Base-by-base conservation (phyloP, 1,140 invertebrate genomes). In the Rhysida immarginata region DNA sequence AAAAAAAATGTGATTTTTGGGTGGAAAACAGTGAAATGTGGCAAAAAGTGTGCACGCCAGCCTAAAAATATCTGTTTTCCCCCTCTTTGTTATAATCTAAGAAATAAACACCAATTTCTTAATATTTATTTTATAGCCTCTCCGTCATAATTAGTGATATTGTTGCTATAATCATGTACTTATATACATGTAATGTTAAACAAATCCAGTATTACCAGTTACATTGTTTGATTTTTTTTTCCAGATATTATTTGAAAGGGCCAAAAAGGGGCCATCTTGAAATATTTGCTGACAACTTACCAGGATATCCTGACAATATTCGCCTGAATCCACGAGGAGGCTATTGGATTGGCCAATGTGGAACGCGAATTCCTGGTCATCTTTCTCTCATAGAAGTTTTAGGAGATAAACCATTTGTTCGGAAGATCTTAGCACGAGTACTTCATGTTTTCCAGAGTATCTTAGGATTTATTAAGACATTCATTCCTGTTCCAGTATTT, bases 251-350 rank as follows among this genome's bases (percentile, higher is more conserved):
- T 67, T 66, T 90, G 46, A 78, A 78, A 67, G 82, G 88, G 16
- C 71, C 77, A 1, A 85, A 84, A 57, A 77, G 78, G 61, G 85
- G 85, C n/a, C 74, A 75, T 56, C 65, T 67, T 1, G 86, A 89
- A 64, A 69, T 85, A 0, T 84, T 90, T 63, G 63, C 81, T n/a
- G 79, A 84, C 63, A 81, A 81, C 48, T 70, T 93, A 56, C 86
- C 87, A 48, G 87, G 87, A 62, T 54, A 75, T 5, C 84, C 85
- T n/a, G 87, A 93, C 67, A 90, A 89, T 67, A 67, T 90, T 26
- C 75, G 82, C 42, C 69, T 70, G 0, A 81, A 82, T 64, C 77
- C 74, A 21, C 68, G 77, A 25, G 81, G 80, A 26, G 83, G 82
- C 8, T 78, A 85, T 61, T 75, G 84, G 56, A 72, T 86, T 0